Evolutionary conservation across 2,113 vertebrate species (phyloP).

Genomic region (Gallinago undulata): DNA sequence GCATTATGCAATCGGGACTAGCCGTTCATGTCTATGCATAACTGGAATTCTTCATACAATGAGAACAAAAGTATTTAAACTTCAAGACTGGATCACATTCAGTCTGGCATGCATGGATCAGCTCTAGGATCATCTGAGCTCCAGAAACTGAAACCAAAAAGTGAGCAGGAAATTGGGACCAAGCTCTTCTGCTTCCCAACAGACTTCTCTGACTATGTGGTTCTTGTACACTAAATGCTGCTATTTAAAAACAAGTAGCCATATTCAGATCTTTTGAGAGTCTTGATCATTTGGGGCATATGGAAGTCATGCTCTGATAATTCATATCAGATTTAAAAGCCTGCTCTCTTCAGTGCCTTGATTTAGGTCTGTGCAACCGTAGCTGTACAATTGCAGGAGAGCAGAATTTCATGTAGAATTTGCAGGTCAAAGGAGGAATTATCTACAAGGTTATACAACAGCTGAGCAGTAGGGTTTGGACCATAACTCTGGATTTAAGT

Average conservation of each 20-base stretch:
- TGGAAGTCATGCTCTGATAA: neutral
- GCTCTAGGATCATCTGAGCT: neutral
- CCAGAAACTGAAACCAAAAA: neutral
- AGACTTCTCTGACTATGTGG: neutral
- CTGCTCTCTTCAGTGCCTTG: neutral
- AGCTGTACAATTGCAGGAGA: neutral
- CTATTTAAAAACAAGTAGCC: neutral
- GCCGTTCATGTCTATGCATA: neutral
- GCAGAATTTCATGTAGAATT: neutral
- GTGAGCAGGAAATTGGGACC: neutral
- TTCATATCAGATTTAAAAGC: neutral
- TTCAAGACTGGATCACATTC: neutral
- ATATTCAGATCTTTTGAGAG: neutral
- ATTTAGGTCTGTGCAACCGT: neutral
- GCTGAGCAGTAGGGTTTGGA: neutral
- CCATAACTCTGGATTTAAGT: conserved; percentile 14
- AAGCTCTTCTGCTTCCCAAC: neutral
- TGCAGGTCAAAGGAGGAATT: conserved; percentile 18
- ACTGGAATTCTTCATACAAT: neutral
- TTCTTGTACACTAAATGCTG: neutral
- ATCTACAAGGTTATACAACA: conserved; percentile 3
- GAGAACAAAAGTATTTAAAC: neutral
- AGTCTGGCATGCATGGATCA: neutral
- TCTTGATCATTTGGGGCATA: neutral
- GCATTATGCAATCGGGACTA: neutral